Evolutionary conservation across 2,888 invertebrate genomes (phyloP), one percentile per base, ranked within the genome.

Genomic region (Oasisia sp.): DNA sequence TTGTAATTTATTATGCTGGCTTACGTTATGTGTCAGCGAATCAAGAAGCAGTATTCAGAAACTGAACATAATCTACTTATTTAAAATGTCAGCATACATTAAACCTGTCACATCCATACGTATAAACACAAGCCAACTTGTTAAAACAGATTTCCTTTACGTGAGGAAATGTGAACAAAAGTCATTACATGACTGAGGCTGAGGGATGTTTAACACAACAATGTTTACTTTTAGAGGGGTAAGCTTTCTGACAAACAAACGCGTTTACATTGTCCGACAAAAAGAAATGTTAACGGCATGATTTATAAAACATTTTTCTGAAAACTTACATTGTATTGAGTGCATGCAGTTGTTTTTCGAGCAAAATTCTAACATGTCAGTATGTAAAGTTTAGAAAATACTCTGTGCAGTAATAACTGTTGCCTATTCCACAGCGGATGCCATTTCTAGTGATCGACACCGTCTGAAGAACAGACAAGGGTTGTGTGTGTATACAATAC

Each of bases 311-410:
- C n/a, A 74, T n/a, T n/a, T 58, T 58, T 58, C 58, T 58, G 58
- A 14, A 58, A 58, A 58, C 27, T 74, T 27, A n/a, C n/a, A n/a
- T 5, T 58, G 58, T 19, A 19, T 58, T 27, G 27, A 74, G 74
- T 27, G 74, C 19, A n/a, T 19, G 14, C 50, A 50, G 50, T 50
- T 50, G 0, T 50, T 50, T 50, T 74, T 74, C 3, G 74, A 74
- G 74, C 4, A 74, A n/a, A 74, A 27, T 74, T 74, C 74, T 7
- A 74, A 74, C 74, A n/a, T 74, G n/a, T 74, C 27, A 4, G n/a
- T n/a, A 74, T 74, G 74, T 74, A 74, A 74, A 74, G 74, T 27
- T 74, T 74, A 74, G 74, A 74, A 74, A 74, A 74, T 74, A 74
- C 74, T 74, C 74, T 74, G 74, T 74, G 74, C 74, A 74, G 27